These are phyloP conservation scores for Therioaphis trifolii DNA, from an alignment of 2,888 invertebrate genomes.

Conservation along the genomic window DNA sequence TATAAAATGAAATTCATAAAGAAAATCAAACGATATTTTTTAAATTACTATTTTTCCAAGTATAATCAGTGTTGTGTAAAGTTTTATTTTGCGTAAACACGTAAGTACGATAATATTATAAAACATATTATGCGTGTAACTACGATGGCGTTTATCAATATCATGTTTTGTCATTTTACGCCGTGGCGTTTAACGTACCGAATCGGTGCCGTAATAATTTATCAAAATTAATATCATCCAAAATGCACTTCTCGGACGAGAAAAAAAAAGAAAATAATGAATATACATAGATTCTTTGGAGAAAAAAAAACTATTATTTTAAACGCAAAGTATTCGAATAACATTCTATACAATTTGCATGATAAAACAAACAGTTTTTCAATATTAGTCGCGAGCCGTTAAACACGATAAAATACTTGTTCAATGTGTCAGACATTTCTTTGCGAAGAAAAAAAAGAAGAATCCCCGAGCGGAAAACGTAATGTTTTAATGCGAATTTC, in stretches of 20 bases:
- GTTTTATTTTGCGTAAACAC: no score
- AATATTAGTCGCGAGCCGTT: conserved; percentile 32
- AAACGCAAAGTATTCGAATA: conserved; percentile 21
- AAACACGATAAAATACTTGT: conserved; percentile 33
- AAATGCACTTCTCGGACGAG: background rate
- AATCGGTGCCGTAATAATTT: no score
- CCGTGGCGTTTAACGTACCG: no score
- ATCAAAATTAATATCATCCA: no score
- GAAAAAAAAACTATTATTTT: background rate
- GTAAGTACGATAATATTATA: background rate
- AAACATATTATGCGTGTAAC: background rate
- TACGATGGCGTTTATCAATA: no score
- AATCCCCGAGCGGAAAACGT: conserved; percentile 2
- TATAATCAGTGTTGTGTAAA: no score
- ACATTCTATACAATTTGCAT: conserved; percentile 31
- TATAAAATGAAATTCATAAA: no score
- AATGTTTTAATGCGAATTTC: background rate
- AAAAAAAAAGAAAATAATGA: background rate
- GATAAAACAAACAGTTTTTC: conserved; percentile 38
- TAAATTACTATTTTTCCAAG: no score
- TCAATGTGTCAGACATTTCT: conserved; percentile 21
- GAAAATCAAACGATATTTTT: no score
- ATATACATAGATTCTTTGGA: no score
- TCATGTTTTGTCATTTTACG: no score
- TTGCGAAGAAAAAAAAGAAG: background rate